These are phyloP conservation scores for Delichon dasypus DNA, from an alignment of 2,797 vertebrate genomes.

Conservation along the genomic window DNA sequence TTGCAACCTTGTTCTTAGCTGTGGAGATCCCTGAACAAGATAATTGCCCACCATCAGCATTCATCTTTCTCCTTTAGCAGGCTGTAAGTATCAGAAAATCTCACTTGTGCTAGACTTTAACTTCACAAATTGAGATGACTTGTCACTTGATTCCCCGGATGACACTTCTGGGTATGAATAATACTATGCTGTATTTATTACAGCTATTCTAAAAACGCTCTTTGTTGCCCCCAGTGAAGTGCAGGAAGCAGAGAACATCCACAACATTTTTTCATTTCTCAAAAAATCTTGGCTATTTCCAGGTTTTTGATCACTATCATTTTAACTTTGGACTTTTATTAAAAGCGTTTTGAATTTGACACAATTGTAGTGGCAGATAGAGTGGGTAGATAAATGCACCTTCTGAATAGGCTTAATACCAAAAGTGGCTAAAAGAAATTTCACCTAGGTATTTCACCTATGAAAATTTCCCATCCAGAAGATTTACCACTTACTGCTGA, in stretches of 20 bases:
- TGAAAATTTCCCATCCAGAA: conserved; percentile 55
- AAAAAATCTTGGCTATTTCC: conserved; percentile 27
- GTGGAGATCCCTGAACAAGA: conserved; percentile 5
- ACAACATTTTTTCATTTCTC: conserved; percentile 4
- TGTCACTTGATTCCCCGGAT: conserved; percentile 36
- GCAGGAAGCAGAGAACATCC: neutral
- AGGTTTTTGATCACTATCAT: conserved; percentile 58
- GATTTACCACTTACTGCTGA: conserved; percentile 55
- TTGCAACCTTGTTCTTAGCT: neutral
- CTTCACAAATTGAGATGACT: conserved; percentile 52
- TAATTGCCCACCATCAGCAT: conserved; percentile 33
- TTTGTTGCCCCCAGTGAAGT: neutral
- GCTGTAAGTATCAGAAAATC: conserved; percentile 45
- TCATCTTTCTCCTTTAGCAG: conserved; percentile 39
- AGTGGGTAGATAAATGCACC: conserved; percentile 64
- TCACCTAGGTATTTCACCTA: conserved; percentile 33
- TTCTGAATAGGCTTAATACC: conserved; percentile 63
- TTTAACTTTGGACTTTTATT: conserved; percentile 67
- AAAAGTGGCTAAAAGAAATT: conserved; percentile 46
- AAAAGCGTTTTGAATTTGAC: conserved; percentile 70
- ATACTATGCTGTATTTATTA: neutral
- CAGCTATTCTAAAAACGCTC: neutral
- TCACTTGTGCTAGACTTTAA: conserved; percentile 54
- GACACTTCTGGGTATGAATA: conserved; percentile 25
- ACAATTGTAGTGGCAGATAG: conserved; percentile 42